A percentile compares a stretch with the other conserved stretches of the same genome.
phyloP scores from a whole-genome alignment of 2,888 invertebrate genomes.

The Dicyrtoma fusca region DNA sequence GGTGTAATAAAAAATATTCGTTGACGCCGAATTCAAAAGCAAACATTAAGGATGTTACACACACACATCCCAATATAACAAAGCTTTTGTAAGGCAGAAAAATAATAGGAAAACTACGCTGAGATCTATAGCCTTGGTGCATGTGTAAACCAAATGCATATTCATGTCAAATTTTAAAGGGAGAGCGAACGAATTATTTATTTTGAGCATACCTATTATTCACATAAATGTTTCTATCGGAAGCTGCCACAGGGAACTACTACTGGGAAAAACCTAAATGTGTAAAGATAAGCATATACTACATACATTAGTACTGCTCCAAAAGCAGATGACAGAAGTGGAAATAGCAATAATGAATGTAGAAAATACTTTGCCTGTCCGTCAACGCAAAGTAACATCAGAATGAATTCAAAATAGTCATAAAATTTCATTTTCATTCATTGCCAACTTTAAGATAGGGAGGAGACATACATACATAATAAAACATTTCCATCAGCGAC shows the following conservation, averaged over 20 bases:
- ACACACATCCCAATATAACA: no score
- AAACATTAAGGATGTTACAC: no score
- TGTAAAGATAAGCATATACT: neutral
- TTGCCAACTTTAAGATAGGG: neutral
- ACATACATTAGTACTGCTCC: neutral
- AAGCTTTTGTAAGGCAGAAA: no score
- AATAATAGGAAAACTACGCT: no score
- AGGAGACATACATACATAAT: neutral
- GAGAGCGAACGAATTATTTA: conserved; percentile 8
- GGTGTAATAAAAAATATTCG: no score
- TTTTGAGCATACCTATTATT: neutral
- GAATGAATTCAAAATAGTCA: conserved; percentile 23
- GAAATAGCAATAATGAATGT: neutral
- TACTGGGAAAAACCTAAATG: neutral
- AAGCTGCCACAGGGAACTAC: conserved; percentile 44
- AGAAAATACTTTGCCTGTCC: conserved; percentile 16
- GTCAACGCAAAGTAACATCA: conserved; percentile 3
- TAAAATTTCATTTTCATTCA: conserved; percentile 26
- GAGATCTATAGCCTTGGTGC: no score
- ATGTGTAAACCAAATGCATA: conserved; percentile 9
- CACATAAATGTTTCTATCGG: conserved; percentile 18
- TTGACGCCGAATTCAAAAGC: no score
- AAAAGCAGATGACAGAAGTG: no score
- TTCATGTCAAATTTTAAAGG: neutral
- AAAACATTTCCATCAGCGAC: conserved; percentile 1